Evolutionary conservation across 2,113 vertebrate species (phyloP), one percentile per base, ranked within the genome.

Genomic region (Myrmophylax atrothorax): DNA sequence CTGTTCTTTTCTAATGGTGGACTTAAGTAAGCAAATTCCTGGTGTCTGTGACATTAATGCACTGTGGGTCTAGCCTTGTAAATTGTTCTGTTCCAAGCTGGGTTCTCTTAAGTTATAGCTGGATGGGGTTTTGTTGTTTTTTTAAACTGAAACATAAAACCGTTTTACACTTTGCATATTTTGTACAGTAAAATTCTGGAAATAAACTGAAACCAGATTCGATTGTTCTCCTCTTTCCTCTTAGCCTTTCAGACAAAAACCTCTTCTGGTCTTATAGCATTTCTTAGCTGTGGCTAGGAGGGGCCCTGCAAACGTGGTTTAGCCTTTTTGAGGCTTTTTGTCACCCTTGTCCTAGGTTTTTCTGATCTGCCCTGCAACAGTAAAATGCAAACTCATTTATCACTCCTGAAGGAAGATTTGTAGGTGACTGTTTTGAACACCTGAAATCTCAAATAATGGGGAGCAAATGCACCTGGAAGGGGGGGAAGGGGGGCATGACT

Each of bases 101-200:
- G 84, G 89, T 94, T 93, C 96, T 96, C 96, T 96, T 96, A 91
- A 94, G 58, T 89, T 85, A 90, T 96, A 95, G 75, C 85, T 93
- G 94, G 95, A 95, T 94, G 96, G 94, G 95, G 87, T 94, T 96
- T 90, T 67, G 68, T 94, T 91, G 89, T 94, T 95, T 96, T 96
- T 96, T 87, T 91, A 79, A 96, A 96, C 94, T 91, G 85, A 97
- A 95, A 93, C 90, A 75, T 96, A 80, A 97, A 94, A 96, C 95
- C 4, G 67, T 97, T 97, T 98, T 97, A 96, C 90, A 94, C 84
- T 90, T 96, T 93, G 94, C 91, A 89, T 97, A 96, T 98, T 98
- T 98, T 97, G 97, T 98, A 97, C 97, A 96, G 89, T 97, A 97
- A 97, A 96, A 84, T 89, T 96, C 96, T 96, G 96, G 96, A 98